These are phyloP conservation scores for Falcaria lacertinaria DNA, from an alignment of 2,888 invertebrate genomes.

Conservation along the genomic window DNA sequence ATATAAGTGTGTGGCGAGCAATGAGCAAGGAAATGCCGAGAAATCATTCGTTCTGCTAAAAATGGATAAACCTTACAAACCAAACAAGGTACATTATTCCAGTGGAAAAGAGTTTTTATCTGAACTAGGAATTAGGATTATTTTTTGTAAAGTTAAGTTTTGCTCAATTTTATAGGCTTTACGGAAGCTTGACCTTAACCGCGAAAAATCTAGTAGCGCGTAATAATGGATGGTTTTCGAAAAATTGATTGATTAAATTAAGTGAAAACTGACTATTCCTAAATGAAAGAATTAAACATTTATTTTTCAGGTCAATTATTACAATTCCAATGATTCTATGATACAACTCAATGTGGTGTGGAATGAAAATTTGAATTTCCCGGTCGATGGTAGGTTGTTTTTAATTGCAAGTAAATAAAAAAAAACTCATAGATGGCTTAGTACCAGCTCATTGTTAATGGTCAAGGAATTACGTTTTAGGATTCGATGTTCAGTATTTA, in stretches of 20 bases:
- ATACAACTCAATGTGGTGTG: slow-evolving; percentile 39
- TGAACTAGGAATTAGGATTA: too few relatives aligned
- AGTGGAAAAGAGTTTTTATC: slow-evolving; percentile 2
- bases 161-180: too few relatives aligned
- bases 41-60: slow-evolving; percentile 38
- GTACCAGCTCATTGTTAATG: too few relatives aligned
- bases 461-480: slow-evolving; percentile 15
- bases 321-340: slow-evolving; percentile 15
- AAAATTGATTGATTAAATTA: too few relatives aligned
- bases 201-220: too few relatives aligned
- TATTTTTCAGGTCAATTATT: slow-evolving; percentile 31
- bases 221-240: too few relatives aligned
- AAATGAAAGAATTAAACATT: too few relatives aligned
- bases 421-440: background rate
- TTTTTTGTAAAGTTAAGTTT: too few relatives aligned
- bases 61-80: slow-evolving; percentile 39
- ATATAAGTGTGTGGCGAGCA: slow-evolving; percentile 50
- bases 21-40: slow-evolving; percentile 38
- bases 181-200: too few relatives aligned
- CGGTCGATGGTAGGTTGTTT: slow-evolving; percentile 39
- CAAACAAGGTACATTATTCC: slow-evolving; percentile 34
- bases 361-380: slow-evolving; percentile 37
- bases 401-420: too few relatives aligned
- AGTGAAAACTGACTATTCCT: too few relatives aligned
- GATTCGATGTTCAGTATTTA: slow-evolving; percentile 27